Conservation (phyloP, 2,113 vertebrate species). For the Thinocorus orbignyianus region DNA sequence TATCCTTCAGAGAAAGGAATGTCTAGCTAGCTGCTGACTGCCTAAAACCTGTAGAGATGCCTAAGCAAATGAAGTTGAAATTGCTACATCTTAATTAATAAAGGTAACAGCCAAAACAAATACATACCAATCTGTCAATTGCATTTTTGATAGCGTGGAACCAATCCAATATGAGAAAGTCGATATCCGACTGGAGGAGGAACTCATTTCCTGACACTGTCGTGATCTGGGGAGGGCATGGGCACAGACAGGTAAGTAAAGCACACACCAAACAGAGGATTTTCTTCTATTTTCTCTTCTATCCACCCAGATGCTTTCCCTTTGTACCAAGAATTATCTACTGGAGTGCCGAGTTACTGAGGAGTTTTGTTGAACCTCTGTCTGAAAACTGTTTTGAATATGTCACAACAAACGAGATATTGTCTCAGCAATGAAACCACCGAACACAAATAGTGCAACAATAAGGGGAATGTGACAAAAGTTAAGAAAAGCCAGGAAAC, state of each 20-base stretch:
- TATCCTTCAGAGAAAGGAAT: slow-evolving; percentile 20
- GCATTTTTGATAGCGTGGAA: slow-evolving; percentile 86
- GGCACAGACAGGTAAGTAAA: slow-evolving; percentile 61
- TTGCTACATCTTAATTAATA: slow-evolving; percentile 77
- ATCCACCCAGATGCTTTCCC: background rate
- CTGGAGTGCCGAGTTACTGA: slow-evolving; percentile 6
- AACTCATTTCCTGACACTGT: slow-evolving; percentile 85
- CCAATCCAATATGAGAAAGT: slow-evolving; percentile 85
- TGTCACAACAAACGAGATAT: slow-evolving; percentile 71
- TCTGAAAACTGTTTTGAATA: slow-evolving; percentile 60
- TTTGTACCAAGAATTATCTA: slow-evolving; percentile 37
- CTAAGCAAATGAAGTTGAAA: slow-evolving; percentile 62
- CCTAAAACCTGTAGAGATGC: slow-evolving; percentile 57
- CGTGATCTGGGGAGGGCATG: slow-evolving; percentile 76
- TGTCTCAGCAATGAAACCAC: slow-evolving; percentile 41
- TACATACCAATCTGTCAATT: slow-evolving; percentile 87
- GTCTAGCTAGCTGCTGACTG: slow-evolving; percentile 48
- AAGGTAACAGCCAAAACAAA: slow-evolving; percentile 79
- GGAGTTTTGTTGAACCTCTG: slow-evolving; percentile 62
- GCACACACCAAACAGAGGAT: background rate
- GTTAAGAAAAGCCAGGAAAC: slow-evolving; percentile 33
- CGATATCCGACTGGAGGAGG: slow-evolving; percentile 85
- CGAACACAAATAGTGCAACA: slow-evolving; percentile 43
- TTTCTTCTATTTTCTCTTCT: background rate
- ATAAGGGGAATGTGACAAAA: slow-evolving; percentile 27